Conservation (phyloP, 53 echinoderm and acorn worm species). For the Holothuria leucospilota region DNA sequence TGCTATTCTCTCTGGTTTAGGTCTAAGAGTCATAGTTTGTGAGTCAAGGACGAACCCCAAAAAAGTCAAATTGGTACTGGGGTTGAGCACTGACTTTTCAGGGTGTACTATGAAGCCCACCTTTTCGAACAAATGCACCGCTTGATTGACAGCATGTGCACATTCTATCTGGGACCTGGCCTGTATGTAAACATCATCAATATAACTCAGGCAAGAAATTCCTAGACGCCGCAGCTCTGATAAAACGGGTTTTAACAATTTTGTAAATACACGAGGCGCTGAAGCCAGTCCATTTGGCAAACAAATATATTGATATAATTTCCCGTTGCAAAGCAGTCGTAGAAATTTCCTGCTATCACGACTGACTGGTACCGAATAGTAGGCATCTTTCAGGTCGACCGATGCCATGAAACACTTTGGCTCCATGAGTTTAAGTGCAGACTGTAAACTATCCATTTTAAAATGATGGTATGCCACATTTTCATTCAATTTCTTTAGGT, state of each 20-base stretch:
- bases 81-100: no score
- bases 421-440: constrained; percentile 2
- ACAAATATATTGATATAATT: background rate
- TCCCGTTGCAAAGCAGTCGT: no score
- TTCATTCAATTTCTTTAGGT: background rate
- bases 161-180: background rate
- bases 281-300: background rate
- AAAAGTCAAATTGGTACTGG: no score
- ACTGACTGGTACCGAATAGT: background rate
- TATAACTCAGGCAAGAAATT: background rate
- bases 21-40: background rate
- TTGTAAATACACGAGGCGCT: background rate
- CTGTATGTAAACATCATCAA: constrained; percentile 4
- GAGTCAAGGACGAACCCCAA: no score
- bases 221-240: background rate
- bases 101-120: no score
- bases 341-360: constrained; percentile 4
- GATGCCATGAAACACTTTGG: background rate
- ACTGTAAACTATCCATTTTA: background rate
- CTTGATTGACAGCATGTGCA: background rate
- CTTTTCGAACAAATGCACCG: no score
- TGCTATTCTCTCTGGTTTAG: background rate
- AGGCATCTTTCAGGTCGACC: no score
- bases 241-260: constrained; percentile 3
- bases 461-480: background rate